phyloP scores from a whole-genome alignment of 2,797 vertebrate species.

The Monodelphis domestica region DNA sequence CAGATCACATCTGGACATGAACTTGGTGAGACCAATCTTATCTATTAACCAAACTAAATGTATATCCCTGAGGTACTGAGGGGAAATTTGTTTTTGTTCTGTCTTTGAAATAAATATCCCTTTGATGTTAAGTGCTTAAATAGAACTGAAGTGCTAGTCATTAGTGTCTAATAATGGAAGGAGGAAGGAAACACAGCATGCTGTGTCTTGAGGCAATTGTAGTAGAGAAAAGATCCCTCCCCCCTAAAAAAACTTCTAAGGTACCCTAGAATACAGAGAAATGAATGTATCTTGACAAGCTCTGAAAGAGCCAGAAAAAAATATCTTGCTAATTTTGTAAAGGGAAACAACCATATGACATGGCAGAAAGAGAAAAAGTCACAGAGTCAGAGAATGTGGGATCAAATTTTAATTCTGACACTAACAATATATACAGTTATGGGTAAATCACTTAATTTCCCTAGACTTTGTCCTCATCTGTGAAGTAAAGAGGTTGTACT shows the following conservation, averaged over 20 bases:
- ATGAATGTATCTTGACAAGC: neutral
- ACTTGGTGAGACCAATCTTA: neutral
- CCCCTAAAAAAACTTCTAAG: neutral
- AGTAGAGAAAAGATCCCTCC: neutral
- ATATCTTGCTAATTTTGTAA: neutral
- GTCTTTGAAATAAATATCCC: neutral
- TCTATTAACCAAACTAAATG: neutral
- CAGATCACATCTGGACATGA: neutral
- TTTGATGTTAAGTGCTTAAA: neutral
- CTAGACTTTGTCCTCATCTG: neutral
- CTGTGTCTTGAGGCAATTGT: neutral
- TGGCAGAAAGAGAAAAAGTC: neutral
- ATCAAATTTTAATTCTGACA: neutral
- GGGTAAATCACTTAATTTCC: neutral
- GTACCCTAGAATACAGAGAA: neutral
- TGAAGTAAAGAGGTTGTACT: neutral
- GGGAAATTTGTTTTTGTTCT: neutral
- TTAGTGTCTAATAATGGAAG: neutral
- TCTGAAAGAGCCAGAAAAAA: neutral
- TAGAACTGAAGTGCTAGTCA: neutral
- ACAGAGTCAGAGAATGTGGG: neutral
- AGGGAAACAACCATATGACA: neutral
- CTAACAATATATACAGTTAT: neutral
- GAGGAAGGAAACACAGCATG: neutral
- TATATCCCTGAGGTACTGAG: neutral